Evolutionary conservation across 2,888 invertebrate genomes (phyloP), one percentile per base, ranked within the genome.

Genomic region (Limnephilus marmoratus): DNA sequence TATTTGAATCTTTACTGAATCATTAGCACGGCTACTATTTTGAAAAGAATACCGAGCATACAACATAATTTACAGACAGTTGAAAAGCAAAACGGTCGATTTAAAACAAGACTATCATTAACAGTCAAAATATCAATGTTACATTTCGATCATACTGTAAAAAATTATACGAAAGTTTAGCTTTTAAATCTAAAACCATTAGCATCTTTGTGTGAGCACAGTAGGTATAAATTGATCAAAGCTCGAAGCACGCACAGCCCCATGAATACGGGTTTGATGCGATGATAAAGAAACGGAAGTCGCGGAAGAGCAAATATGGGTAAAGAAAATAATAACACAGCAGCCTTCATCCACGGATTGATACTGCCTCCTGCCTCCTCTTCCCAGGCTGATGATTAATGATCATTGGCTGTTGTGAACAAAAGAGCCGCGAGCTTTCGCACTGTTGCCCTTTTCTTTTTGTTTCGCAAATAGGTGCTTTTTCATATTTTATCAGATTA

Each of bases 311-410:
- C 82, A 90, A 88, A 89, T 90, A 82, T 82, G 90, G 90, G 82
- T 90, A 81, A 89, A 89, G 68, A 89, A 86, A 53, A 89, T 89
- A 89, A 89, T 89, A 41, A 18, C 34, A 80, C 80, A 80, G 34
- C 88, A 80, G 88, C 80, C 24, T 68, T 37, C 86, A 86, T 85
- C 90, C 24, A 80, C 87, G 91, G 88, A 91, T 91, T 91, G 87
- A 87, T 91, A 80, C 81, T 87, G 34, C 83, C 45, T 41, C 68
- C 81, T 87, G 34, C 68, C 45, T 41, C 41, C 49, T 90, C 92
- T 93, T 93, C 93, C 93, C 93, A 93, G 87, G 68, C 68, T 5
- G 90, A 90, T 93, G 93, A 93, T 93, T 93, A 93, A 93, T 93
- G 93, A 92, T 93, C 90, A 91, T 93, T 93, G 92, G 83, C 85